A percentile compares a stretch with the other conserved stretches of the same genome.
Conservation (phyloP, 1,140 invertebrate species). For the Episyrphus balteatus region DNA sequence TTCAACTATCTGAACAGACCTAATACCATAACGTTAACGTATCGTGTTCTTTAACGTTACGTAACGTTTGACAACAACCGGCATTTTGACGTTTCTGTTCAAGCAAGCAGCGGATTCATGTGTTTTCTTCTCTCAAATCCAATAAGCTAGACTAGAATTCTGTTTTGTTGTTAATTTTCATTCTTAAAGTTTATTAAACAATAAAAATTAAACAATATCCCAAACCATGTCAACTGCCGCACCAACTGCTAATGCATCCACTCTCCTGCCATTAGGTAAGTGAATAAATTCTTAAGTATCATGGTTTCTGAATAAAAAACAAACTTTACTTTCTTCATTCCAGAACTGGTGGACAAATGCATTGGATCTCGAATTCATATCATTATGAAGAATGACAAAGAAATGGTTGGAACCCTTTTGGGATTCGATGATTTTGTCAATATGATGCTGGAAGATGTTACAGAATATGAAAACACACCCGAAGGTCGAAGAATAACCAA, state of each 20-base stretch:
- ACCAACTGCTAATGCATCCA: constrained; percentile 52
- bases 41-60: too few species aligned
- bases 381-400: constrained; percentile 99
- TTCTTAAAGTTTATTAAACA: too few species aligned
- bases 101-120: too few species aligned
- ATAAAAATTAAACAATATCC: too few species aligned
- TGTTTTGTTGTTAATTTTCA: too few species aligned
- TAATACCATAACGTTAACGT: too few species aligned
- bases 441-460: constrained; percentile 88
- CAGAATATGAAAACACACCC: constrained; percentile 89
- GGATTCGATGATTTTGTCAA: constrained; percentile 99
- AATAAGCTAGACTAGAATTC: too few species aligned
- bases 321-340: constrained; percentile 1
- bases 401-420: constrained; percentile 93
- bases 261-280: constrained; percentile 57
- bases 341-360: constrained; percentile 99
- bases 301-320: background rate
- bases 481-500: constrained; percentile 95
- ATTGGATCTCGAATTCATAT: constrained; percentile 98
- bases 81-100: too few species aligned
- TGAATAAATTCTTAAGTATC: background rate
- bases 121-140: too few species aligned
- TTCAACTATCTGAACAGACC: too few species aligned
- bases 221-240: constrained; percentile 26
- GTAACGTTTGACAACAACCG: too few species aligned